Evolutionary conservation across 2,113 vertebrate species (phyloP), one percentile per base, ranked within the genome.

Genomic region (Brachionichthys hirsutus): DNA sequence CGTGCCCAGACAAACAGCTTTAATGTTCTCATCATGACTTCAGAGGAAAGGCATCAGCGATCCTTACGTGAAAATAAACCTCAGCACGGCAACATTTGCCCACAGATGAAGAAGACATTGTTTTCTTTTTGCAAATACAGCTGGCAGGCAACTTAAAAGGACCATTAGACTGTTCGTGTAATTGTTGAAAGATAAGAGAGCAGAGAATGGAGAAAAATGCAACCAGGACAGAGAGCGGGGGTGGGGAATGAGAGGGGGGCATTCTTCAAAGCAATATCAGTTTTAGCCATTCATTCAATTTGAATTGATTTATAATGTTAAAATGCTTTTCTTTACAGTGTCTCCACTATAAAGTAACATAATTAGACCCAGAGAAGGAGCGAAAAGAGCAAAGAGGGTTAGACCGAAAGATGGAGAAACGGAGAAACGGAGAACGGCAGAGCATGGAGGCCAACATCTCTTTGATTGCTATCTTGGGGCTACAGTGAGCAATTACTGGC

Each of bases 381-480:
- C 6, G 12, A 38, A 38, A 12, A 12, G 54, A 57, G 53, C 43
- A 15, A 8, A 30, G 8, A 3, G 8, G 24, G 8, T 30, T 30
- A 30, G 4, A 30, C 24, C 49, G 34, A 43, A 13, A 12, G 24
- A 58, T 24, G 20, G 44, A 54, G 44, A 61, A 18, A 66, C 45
- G 70, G 49, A 53, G 68, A 74, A 14, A 70, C 52, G 63, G n/a
- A 73, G 69, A 79, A 67, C 77, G 67, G 40, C 72, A 77, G 73
- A 76, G 46, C 68, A 64, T 70, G 65, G 78, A 84, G 88, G 87
- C 81, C 85, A 80, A 74, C 82, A 85, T 90, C 88, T 85, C 88
- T 93, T 91, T 94, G 93, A 94, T 94, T 95, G 90, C 89, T 93
- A 92, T 92, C 92, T 94, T 80, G 86, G 87, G 90, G 90, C 91